These are phyloP conservation scores for Cryptotis parvus DNA, from an alignment of 2,113 vertebrate species.

Conservation along the genomic window DNA sequence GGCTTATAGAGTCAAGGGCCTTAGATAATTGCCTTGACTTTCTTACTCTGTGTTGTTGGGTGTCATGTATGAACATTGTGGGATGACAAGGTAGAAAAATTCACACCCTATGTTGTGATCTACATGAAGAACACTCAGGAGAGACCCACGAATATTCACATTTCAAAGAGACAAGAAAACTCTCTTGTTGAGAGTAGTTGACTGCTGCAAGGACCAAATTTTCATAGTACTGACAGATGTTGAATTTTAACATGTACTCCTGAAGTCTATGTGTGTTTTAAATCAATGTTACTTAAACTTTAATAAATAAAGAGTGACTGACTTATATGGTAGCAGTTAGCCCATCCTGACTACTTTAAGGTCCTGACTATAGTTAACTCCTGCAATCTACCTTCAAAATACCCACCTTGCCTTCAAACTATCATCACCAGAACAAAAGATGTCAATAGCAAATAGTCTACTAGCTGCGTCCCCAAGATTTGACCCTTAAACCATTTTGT, in stretches of 20 bases:
- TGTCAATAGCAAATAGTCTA: background rate
- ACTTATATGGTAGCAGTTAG: background rate
- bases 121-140: background rate
- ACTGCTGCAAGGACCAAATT: background rate
- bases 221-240: background rate
- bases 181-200: background rate
- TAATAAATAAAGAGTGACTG: background rate
- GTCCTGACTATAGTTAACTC: background rate
- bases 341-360: background rate
- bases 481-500: background rate
- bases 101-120: background rate
- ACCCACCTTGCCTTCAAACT: background rate
- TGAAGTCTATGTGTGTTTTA: background rate
- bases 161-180: constrained; percentile 13
- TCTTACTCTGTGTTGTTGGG: background rate
- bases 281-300: background rate
- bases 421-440: background rate
- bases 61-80: background rate
- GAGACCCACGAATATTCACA: background rate
- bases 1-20: background rate
- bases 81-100: background rate
- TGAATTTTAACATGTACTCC: background rate
- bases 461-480: background rate
- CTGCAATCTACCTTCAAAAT: background rate
- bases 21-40: background rate